Evolutionary conservation across 2,113 vertebrate genomes (phyloP), one percentile per base, ranked within the genome.

Genomic region (rabbit (Oryctolagus cuniculus)): DNA sequence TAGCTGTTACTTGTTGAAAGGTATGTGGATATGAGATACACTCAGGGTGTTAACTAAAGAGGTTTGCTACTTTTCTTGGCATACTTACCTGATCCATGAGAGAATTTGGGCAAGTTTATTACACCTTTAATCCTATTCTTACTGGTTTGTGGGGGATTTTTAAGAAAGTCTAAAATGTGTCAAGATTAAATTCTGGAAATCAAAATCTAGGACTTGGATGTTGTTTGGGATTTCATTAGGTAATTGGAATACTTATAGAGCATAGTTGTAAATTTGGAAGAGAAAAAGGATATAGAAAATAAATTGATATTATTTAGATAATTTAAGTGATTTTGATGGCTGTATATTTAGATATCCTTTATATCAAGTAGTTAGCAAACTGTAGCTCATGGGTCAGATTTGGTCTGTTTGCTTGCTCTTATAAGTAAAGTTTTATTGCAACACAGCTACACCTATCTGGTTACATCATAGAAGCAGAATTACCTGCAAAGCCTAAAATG

Each of bases 361-460:
- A 66, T 31, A 24, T 88, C 31, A 51, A 27, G 24, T 63, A 49
- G 49, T 53, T 13, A 61, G 38, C 22, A 69, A 22, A 89, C 27
- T 64, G 2, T 2, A 73, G 69, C 64, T 78, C 25, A 34, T 36
- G 36, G 49, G 63, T 29, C 53, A 24, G 67, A 38, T 72, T 49
- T 80, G 17, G 25, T n/a, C 49, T 38, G 31, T 73, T 55, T 95
- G 27, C 85, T 80, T 3, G 58, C 73, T 89, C 80, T 95, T 91
- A 25, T 89, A 79, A 89, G 25, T 95, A 77, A 85, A 94, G 55
- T 95, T 91, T 93, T 79, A 81, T 58, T 95, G 75, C 64, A n/a
- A 34, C 25, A 81, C 17, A 69, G 69, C 72, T 31, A 69, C 7
- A n/a, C 19, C 38, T 25, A 38, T 79, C 29, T 74, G 72, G 36